Percentiles rank a stretch among this genome's conserved stretches.
Conservation (phyloP, 2,797 vertebrate species). For the Anas capensis region DNA sequence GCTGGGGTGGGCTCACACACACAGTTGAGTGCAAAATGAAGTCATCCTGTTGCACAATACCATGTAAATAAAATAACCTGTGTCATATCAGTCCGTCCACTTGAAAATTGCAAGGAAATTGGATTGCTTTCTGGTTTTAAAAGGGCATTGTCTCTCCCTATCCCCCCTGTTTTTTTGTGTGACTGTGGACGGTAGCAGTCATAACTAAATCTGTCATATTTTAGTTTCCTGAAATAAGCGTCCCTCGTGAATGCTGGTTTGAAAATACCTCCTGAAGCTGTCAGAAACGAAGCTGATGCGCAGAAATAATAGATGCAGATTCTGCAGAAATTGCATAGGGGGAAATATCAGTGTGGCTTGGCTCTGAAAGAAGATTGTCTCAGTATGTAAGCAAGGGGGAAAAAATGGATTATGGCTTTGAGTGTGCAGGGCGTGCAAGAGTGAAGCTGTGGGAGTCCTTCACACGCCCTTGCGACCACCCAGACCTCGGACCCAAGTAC, state of each 20-base stretch:
- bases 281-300: background rate
- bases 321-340: background rate
- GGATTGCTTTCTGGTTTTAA: background rate
- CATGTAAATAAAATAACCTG: background rate
- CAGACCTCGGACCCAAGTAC: accelerated
- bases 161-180: accelerated
- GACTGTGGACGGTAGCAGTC: background rate
- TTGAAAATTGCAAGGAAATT: background rate
- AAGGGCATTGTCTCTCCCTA: background rate
- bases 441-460: background rate
- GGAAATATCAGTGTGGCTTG: background rate
- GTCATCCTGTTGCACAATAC: background rate
- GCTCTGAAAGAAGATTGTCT: background rate
- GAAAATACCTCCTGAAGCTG: background rate
- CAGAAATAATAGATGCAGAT: background rate
- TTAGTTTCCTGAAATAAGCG: background rate
- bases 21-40: background rate
- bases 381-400: background rate
- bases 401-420: background rate
- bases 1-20: background rate
- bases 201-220: background rate
- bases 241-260: background rate
- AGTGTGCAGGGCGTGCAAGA: background rate
- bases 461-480: background rate
- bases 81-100: background rate